Evolutionary conservation across 2,113 vertebrate genomes (phyloP), one percentile per base, ranked within the genome.

Genomic region (Sceloporus undulatus): DNA sequence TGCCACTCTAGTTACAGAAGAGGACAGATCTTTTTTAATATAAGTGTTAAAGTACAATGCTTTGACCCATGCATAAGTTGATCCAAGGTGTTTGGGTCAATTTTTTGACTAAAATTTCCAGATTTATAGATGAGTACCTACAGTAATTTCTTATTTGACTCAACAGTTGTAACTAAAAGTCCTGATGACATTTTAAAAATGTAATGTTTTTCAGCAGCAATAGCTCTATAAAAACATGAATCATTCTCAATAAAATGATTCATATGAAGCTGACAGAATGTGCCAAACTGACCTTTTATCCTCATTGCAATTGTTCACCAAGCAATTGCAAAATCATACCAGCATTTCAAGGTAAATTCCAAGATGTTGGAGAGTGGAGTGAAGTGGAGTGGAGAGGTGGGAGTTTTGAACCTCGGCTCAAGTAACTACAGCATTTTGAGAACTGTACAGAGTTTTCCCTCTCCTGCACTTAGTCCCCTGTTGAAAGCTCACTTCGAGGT

Each of bases 161-260:
- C 71, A 34, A 19, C 34, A 75, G 54, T 29, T 18, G 4, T 27
- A 62, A 73, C 34, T 59, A 62, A 85, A 75, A 62, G 66, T 62
- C 38, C 3, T 56, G 48, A 29, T 85, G 52, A 85, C 84, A 85
- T 75, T 85, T 75, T 42, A 1, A 85, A 75, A 85, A 85, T 29
- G 23, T 76, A 62, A 85, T n/a, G 2, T 65, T 65, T 76, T 77
- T 40, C 25, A 77, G 56, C 54, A 76, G 84, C 54, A 85, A 40
- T 85, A 77, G 76, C 84, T 84, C 14, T 84, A 48, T 52, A 48
- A 79, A 52, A 77, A 48, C 38, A 19, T 27, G n/a, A 54, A 62
- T 52, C 23, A 71, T 38, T 85, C 54, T 71, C 84, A 76, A 65
- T 56, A 74, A 84, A 84, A 76, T 65, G 38, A 84, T 85, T 38